Base-by-base conservation (phyloP, 2,797 vertebrate species). In the Neosalanx taihuensis region DNA sequence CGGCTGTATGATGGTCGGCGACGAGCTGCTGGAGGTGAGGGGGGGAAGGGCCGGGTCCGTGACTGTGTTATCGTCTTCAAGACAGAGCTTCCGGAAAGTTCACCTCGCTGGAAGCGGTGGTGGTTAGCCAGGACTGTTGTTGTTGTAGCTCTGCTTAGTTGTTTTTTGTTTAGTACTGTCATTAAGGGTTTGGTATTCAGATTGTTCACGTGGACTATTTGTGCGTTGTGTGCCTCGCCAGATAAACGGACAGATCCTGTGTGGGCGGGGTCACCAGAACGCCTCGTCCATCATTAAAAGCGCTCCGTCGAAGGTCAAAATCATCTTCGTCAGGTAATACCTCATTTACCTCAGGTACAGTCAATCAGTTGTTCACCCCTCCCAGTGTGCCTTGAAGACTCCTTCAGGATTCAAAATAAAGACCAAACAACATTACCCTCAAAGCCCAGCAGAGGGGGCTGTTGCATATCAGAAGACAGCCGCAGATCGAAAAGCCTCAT, bases 261-360 rank as follows among this genome's bases (percentile, higher is more conserved):
- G 95, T 67, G 97, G 97, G 86, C 95, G 92, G 87, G 98, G 95
- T 83, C 97, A 99, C 84, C 97, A 99, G 84, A 98, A 99, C 59
- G 97, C 97, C 62, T 99, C 97, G 2, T 95, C 96, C 79, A 97
- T 97, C 75, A 99, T 99, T 87, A 99, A 99, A 88, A 94, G 95
- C 63, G 93, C 95, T 9, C 93, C 94, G 30, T 97, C 95, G 56
- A 96, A 94, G 91, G 97, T 98, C 71, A 95, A 94, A 93, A 95
- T 98, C 64, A 95, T 99, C 84, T 98, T 97, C 83, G 89, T 99
- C 86, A 95, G 97, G 97, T 99, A 87, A 4, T 30, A 0, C 5
- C 5, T 29, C 10, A 61, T 5, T 9, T 6, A 41, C 17, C n/a
- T 37, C 1, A 62, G 23, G 23, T 26, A 26, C 23, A 26, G 23